Conservation (phyloP, 2,888 invertebrate species). For the Hydrotaea diabolus region DNA sequence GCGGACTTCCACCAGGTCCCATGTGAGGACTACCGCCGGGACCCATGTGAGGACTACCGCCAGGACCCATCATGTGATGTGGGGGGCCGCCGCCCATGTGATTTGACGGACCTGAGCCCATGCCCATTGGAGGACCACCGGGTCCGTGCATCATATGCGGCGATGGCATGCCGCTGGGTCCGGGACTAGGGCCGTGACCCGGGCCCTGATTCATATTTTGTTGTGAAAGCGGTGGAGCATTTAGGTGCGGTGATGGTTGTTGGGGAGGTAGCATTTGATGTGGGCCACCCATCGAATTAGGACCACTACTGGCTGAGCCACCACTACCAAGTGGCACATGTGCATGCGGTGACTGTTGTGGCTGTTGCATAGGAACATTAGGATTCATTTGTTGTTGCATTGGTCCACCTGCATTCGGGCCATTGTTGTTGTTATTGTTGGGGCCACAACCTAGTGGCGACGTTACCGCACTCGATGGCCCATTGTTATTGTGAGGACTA, state of each 20-base stretch:
- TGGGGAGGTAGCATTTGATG: conserved; percentile 78
- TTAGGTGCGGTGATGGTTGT: conserved; percentile 75
- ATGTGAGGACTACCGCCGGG: conserved; percentile 71
- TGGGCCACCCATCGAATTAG: conserved; percentile 75
- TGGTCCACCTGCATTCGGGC: conserved; percentile 71
- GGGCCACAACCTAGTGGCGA: conserved; percentile 61
- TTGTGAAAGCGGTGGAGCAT: conserved; percentile 74
- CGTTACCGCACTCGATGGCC: conserved; percentile 72
- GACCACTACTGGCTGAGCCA: conserved; percentile 73
- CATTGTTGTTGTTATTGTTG: conserved; percentile 68
- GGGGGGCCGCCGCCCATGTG: conserved; percentile 73
- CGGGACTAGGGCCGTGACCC: conserved; percentile 72
- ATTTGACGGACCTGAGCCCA: conserved; percentile 66
- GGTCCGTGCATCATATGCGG: conserved; percentile 76
- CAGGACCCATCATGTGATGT: conserved; percentile 74
- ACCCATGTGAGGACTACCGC: conserved; percentile 75
- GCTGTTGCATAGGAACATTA: conserved; percentile 81
- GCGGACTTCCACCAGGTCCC: conserved; percentile 72
- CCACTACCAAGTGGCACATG: conserved; percentile 70
- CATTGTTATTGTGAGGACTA: conserved; percentile 73
- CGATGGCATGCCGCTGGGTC: conserved; percentile 76
- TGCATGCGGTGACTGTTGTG: conserved; percentile 71
- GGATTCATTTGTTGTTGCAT: conserved; percentile 79
- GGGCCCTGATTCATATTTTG: conserved; percentile 75
- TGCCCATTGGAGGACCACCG: conserved; percentile 61